These are phyloP conservation scores for Tanytarsus gracilentus DNA, from an alignment of 2,888 invertebrate species.

Conservation along the genomic window DNA sequence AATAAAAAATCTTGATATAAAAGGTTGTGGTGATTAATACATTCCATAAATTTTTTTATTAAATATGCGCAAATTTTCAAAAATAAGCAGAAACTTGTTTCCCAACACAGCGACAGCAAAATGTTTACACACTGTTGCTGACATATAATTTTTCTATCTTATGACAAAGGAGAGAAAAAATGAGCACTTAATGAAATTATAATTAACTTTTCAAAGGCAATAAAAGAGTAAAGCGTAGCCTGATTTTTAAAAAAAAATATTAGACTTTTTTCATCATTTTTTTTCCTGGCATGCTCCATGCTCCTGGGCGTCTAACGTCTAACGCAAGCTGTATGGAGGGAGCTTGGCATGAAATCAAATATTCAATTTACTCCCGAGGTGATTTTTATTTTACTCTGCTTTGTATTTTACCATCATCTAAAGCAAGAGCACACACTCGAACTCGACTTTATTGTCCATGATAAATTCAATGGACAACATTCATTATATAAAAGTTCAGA, in stretches of 20 bases:
- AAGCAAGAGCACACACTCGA: neutral
- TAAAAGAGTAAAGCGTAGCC: neutral
- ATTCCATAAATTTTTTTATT: neutral
- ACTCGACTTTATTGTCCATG: constrained; percentile 19
- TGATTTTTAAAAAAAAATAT: constrained; percentile 7
- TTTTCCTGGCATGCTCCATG: neutral
- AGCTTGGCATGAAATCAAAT: constrained; percentile 1
- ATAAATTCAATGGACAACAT: constrained; percentile 23
- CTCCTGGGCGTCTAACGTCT: neutral
- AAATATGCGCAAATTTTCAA: constrained; percentile 11
- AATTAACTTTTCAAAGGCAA: constrained; percentile 22
- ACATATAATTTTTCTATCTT: constrained; percentile 7
- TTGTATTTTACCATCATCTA: neutral
- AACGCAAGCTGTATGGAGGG: no score
- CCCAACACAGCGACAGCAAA: neutral
- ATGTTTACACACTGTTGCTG: constrained; percentile 9
- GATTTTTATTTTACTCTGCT: no score
- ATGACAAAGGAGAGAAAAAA: neutral
- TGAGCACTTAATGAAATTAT: constrained; percentile 25
- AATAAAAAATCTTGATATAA: no score
- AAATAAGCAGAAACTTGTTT: constrained; percentile 2
- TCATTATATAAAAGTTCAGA: neutral
- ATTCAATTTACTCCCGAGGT: constrained; percentile 1
- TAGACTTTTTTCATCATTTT: constrained; percentile 22
- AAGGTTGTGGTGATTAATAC: constrained; percentile 9